phyloP scores from a whole-genome alignment of 2,888 invertebrate species.

The Chymomyza fuscimana region DNA sequence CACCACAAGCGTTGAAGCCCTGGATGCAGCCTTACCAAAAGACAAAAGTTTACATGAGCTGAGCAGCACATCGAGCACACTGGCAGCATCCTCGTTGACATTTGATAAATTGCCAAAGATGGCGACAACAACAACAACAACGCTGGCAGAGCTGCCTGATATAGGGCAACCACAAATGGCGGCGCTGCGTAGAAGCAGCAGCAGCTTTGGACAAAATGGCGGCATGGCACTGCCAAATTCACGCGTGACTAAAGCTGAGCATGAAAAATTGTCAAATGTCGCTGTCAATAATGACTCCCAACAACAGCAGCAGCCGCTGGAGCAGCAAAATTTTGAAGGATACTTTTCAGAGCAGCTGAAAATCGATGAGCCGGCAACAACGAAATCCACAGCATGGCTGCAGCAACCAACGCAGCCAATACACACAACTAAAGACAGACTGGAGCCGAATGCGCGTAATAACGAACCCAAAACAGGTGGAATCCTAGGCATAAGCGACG shows the following conservation, averaged over 20 bases:
- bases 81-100: slow-evolving; percentile 68
- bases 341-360: slow-evolving; percentile 61
- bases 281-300: slow-evolving; percentile 60
- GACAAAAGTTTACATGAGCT: slow-evolving; percentile 51
- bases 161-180: slow-evolving; percentile 55
- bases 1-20: slow-evolving; percentile 22
- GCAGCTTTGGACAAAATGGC: slow-evolving; percentile 13
- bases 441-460: slow-evolving; percentile 48
- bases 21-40: slow-evolving; percentile 10
- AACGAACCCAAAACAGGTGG: slow-evolving; percentile 17
- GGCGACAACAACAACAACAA: slow-evolving; percentile 18
- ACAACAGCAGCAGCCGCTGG: slow-evolving; percentile 21
- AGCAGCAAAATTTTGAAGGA: slow-evolving; percentile 51
- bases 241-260: slow-evolving; percentile 69
- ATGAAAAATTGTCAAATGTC: slow-evolving; percentile 69
- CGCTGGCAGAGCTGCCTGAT: slow-evolving; percentile 52
- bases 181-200: slow-evolving; percentile 16
- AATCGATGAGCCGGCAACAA: slow-evolving; percentile 62
- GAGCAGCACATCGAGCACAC: slow-evolving; percentile 61
- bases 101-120: slow-evolving; percentile 72
- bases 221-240: slow-evolving; percentile 56
- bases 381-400: slow-evolving; percentile 21
- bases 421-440: slow-evolving; percentile 46
- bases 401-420: background rate
- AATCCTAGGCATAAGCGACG: background rate